phyloP scores from a whole-genome alignment of 2,888 invertebrate species.

The Dasysyrphus albostriatus region DNA sequence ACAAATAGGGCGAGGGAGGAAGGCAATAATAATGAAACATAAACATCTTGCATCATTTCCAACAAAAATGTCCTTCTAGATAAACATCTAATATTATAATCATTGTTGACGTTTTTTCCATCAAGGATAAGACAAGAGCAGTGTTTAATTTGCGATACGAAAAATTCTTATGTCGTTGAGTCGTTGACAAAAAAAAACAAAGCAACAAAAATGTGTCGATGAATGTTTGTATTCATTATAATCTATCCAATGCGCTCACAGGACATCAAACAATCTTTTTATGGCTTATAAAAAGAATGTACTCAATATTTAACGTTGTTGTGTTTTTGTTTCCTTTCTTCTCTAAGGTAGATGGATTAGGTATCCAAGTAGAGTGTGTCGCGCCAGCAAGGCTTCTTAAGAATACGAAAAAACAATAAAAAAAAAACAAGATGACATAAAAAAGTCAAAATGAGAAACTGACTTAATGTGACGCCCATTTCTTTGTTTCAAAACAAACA shows the following conservation, averaged over 20 bases:
- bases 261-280: slow-evolving; percentile 73
- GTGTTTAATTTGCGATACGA: slow-evolving; percentile 25
- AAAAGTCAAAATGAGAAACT: slow-evolving; percentile 58
- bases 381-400: slow-evolving; percentile 1
- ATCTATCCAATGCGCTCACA: slow-evolving; percentile 35
- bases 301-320: slow-evolving; percentile 14
- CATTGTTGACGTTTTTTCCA: slow-evolving; percentile 43
- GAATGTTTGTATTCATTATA: slow-evolving; percentile 46
- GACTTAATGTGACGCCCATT: slow-evolving; percentile 44
- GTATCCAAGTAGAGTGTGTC: slow-evolving; percentile 4
- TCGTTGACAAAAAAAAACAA: neutral
- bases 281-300: slow-evolving; percentile 45
- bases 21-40: slow-evolving; percentile 66
- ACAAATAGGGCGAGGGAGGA: neutral
- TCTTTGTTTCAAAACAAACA: slow-evolving; percentile 57
- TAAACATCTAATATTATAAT: slow-evolving; percentile 71
- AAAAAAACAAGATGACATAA: slow-evolving; percentile 42
- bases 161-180: slow-evolving; percentile 11
- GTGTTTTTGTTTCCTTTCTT: neutral
- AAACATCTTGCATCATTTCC: slow-evolving; percentile 42
- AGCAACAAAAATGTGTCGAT: slow-evolving; percentile 54
- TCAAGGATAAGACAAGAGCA: slow-evolving; percentile 41
- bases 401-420: slow-evolving; percentile 16
- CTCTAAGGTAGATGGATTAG: slow-evolving; percentile 15
- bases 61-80: slow-evolving; percentile 30